Base-by-base conservation (phyloP, 2,113 vertebrate genomes). In the Nanorana parkeri region DNA sequence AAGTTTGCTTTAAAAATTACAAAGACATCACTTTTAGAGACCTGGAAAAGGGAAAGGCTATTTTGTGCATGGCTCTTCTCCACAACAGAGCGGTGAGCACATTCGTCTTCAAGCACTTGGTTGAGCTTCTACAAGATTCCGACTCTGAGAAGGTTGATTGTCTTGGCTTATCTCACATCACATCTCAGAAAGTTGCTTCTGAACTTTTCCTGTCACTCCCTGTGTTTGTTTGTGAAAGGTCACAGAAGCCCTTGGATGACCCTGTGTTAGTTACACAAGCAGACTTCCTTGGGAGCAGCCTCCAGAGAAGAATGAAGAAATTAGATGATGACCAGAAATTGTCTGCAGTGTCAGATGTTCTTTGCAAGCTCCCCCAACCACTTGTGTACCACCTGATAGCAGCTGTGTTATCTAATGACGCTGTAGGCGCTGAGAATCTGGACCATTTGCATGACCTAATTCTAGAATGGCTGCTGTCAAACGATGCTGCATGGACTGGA, bases 21-120 rank as follows among this genome's bases (percentile, higher is more conserved):
- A 67, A 68, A 1, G 60, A 64, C 0, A 2, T 93, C 5, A 79
- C 52, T 11, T 89, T 94, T 78, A 61, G 63, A 1, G 91, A 94
- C 36, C 85, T 95, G 16, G 85, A 83, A 3, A 87, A 84, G 19
- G 91, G 90, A 83, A 88, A 87, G 36, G 84, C 90, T 64, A 23
- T 87, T 80, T 80, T 95, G 78, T 86, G 92, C 0, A 24, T 56
- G 15, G 85, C 87, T 6, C 86, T 95, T 23, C 29, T 95, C 36
- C 87, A 69, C 60, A 95, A 95, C 52, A 88, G 36, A 17, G 63
- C 63, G 0, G 69, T 91, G 2, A 88, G 92, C 0, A 16, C 55
- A 55, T 75, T 84, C 23, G 65, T 91, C 4, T 81, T 91, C 20
- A 88, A 88, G 77, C 65, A 68, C 1, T 84, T 94, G 1, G 84